Conservation (phyloP, 2,888 invertebrate genomes). For the Eupithecia inturbata region DNA sequence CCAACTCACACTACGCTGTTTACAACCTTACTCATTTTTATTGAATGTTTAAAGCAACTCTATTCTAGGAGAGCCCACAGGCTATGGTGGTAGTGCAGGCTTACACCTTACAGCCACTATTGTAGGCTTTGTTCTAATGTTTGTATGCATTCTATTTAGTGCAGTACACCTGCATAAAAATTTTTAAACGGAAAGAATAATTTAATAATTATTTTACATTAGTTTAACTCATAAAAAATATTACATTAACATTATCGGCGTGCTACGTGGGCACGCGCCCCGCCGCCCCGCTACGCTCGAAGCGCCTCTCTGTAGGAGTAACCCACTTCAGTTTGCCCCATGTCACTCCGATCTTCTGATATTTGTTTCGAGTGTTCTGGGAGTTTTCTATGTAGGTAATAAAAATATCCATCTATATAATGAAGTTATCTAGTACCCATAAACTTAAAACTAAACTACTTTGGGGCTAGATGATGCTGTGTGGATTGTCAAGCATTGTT, state of each 20-base stretch:
- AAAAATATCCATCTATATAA: too few relatives aligned
- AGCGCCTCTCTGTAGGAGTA: too few relatives aligned
- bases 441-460: too few relatives aligned
- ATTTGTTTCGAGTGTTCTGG: too few relatives aligned
- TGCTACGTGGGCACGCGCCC: background rate
- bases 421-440: too few relatives aligned
- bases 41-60: conserved; percentile 27
- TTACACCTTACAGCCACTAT: conserved; percentile 58
- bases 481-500: too few relatives aligned
- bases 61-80: conserved; percentile 23
- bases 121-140: conserved; percentile 44
- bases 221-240: too few relatives aligned
- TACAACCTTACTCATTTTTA: conserved; percentile 28
- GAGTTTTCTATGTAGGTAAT: too few relatives aligned
- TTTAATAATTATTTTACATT: background rate
- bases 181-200: background rate
- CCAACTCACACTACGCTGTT: conserved; percentile 40
- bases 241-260: background rate
- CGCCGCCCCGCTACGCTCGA: background rate
- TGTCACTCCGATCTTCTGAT: too few relatives aligned
- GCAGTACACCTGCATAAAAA: background rate
- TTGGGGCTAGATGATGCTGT: too few relatives aligned
- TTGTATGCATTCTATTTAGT: conserved; percentile 14
- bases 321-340: too few relatives aligned
- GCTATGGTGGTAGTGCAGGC: conserved; percentile 54